Conservation (phyloP, 2,888 invertebrate genomes). For the Piscicola geometra region DNA sequence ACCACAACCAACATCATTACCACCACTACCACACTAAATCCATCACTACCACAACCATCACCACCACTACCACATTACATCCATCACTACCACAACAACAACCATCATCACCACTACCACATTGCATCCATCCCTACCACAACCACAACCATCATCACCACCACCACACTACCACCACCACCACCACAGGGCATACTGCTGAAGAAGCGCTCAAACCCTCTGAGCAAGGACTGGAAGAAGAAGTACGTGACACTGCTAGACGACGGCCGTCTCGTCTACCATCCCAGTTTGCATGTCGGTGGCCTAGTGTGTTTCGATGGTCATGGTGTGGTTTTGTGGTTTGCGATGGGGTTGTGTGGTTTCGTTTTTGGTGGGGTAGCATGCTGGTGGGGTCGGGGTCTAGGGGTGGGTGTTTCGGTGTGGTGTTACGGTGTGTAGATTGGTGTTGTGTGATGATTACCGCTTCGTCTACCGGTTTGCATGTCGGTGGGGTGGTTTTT, state of each 20-base stretch:
- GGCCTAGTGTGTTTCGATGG: background rate
- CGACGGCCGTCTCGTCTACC: constrained; percentile 89
- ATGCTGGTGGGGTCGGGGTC: no score
- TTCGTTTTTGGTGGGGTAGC: no score
- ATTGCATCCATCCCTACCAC: constrained; percentile 52
- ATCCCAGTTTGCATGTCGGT: constrained; percentile 87
- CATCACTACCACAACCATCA: constrained; percentile 53
- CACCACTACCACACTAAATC: constrained; percentile 57
- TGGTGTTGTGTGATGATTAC: no score
- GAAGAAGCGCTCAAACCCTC: constrained; percentile 76
- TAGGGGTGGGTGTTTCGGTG: background rate
- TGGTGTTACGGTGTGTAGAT: no score
- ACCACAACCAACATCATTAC: constrained; percentile 53
- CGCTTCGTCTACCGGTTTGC: no score
- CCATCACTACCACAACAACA: constrained; percentile 54
- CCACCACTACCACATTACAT: constrained; percentile 5
- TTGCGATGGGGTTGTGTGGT: background rate
- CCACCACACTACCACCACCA: background rate
- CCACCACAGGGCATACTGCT: constrained; percentile 78
- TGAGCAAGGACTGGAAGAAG: constrained; percentile 98
- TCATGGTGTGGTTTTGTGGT: background rate
- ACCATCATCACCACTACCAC: constrained; percentile 52
- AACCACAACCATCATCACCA: constrained; percentile 41
- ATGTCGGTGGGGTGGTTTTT: no score
- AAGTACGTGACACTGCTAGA: constrained; percentile 79